Evolutionary conservation across 2,113 vertebrate genomes (phyloP).

Genomic region (Saguinus imperator): DNA sequence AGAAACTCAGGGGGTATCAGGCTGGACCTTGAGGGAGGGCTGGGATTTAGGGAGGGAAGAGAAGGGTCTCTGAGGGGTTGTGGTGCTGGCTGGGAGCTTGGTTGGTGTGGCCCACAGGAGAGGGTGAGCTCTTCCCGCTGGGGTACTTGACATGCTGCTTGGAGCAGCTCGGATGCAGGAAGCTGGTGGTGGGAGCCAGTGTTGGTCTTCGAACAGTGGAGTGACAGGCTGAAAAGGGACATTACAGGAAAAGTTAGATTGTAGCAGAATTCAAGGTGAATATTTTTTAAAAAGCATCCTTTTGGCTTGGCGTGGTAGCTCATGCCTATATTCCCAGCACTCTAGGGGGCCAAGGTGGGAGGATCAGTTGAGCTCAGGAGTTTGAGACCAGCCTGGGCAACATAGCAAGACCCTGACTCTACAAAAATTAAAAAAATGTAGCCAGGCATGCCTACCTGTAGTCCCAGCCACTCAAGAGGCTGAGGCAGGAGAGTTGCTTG

Average conservation of each 20-base stretch:
- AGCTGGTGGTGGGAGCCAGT: not conserved
- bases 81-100: not conserved
- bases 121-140: no score
- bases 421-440: no score
- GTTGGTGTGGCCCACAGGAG: not conserved
- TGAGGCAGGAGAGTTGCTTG: no score
- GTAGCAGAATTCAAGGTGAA: constrained; percentile 37
- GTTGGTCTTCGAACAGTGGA: not conserved
- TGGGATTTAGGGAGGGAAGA: not conserved
- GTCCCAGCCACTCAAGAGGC: no score
- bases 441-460: no score
- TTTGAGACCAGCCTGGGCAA: no score
- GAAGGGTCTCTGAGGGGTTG: not conserved
- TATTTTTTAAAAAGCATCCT: no score
- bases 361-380: no score
- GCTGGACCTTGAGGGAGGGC: not conserved
- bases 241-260: constrained; percentile 2
- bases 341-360: no score
- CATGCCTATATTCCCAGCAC: no score
- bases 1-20: not conserved
- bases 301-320: no score
- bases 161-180: not conserved
- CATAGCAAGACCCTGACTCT: no score
- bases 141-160: not conserved
- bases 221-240: not conserved